These are phyloP conservation scores for Argopecten irradians DNA, from an alignment of 1,140 invertebrate species.

Conservation along the genomic window DNA sequence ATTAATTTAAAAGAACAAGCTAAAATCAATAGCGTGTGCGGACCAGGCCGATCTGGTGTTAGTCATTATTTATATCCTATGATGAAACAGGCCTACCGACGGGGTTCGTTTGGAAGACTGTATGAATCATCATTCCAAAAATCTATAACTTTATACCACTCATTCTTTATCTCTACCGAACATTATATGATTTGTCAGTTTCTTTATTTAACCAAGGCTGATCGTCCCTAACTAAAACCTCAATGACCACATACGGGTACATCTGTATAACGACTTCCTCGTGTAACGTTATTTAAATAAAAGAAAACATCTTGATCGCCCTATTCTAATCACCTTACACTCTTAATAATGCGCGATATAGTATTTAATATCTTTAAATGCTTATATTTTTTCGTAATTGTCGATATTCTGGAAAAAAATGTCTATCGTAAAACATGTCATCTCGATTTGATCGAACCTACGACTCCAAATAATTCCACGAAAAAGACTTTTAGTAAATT, in stretches of 20 bases:
- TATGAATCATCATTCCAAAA: conserved; percentile 6
- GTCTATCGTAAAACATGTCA: too few relatives aligned
- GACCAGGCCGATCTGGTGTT: not conserved
- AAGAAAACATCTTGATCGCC: too few relatives aligned
- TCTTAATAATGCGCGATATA: too few relatives aligned
- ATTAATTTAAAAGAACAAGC: conserved; percentile 19
- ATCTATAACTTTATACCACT: conserved; percentile 10
- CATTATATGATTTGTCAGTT: not conserved
- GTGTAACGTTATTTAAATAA: too few relatives aligned
- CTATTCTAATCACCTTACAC: too few relatives aligned
- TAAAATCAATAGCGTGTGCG: not conserved
- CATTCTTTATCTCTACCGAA: not conserved
- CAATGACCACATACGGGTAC: not conserved
- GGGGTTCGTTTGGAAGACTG: not conserved
- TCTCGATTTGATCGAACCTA: too few relatives aligned
- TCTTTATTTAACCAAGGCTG: not conserved
- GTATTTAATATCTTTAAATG: too few relatives aligned
- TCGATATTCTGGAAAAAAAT: too few relatives aligned
- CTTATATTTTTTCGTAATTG: too few relatives aligned
- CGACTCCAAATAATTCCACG: too few relatives aligned
- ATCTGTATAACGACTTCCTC: too few relatives aligned
- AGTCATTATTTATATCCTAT: not conserved
- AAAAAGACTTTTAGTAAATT: too few relatives aligned
- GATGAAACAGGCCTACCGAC: not conserved
- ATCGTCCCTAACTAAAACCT: not conserved